Evolutionary conservation across 2,888 invertebrate genomes (phyloP).

Genomic region (Calephelis perditalis): DNA sequence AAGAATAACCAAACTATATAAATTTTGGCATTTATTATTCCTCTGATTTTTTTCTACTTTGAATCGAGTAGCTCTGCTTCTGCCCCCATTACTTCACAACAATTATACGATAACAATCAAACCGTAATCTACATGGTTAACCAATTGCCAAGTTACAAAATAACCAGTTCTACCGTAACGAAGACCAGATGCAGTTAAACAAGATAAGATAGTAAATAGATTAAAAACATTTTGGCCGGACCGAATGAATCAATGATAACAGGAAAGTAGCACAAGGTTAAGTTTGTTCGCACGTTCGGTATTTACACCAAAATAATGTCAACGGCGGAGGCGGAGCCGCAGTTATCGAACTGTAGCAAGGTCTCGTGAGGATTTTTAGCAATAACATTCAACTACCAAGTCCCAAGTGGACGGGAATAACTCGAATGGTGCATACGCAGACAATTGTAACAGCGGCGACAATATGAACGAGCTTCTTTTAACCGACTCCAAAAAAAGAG

Average conservation of each 20-base stretch:
- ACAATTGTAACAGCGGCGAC: too few relatives aligned
- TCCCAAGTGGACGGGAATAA: too few relatives aligned
- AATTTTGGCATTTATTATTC: too few relatives aligned
- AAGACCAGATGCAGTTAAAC: conserved; percentile 6
- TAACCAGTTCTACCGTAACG: neutral
- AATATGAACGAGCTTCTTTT: too few relatives aligned
- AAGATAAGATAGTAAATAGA: conserved; percentile 16
- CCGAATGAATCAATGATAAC: conserved; percentile 45
- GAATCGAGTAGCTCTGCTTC: too few relatives aligned
- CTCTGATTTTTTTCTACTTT: too few relatives aligned
- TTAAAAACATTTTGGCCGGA: conserved; percentile 22
- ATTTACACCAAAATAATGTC: conserved; percentile 52
- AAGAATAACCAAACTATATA: too few relatives aligned
- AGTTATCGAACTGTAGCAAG: conserved; percentile 26
- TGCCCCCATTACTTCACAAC: neutral
- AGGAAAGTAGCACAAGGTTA: conserved; percentile 56
- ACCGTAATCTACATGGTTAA: neutral
- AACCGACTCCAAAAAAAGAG: too few relatives aligned
- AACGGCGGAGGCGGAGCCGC: conserved; percentile 41
- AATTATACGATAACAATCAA: conserved; percentile 2
- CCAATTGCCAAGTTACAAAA: neutral
- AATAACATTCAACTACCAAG: neutral
- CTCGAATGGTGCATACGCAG: too few relatives aligned
- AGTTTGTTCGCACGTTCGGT: conserved; percentile 44
- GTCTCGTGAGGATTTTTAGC: conserved; percentile 19